A percentile compares a stretch with the other conserved stretches of the same genome.
phyloP scores from a whole-genome alignment of 64 coral and sea anemone species.

The Montipora sp. region DNA sequence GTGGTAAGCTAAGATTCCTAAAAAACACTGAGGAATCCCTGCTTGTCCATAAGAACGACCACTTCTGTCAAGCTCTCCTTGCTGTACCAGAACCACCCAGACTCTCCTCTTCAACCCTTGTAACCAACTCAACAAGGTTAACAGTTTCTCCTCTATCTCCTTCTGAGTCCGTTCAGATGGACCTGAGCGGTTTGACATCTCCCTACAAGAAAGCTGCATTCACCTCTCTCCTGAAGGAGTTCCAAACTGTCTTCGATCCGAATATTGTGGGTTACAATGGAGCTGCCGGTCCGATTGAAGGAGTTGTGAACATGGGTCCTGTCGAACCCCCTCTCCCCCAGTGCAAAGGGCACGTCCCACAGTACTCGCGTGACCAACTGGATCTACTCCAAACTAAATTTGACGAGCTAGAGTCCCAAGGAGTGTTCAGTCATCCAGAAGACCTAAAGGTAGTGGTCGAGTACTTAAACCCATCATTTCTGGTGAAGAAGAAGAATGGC shows the following conservation, averaged over 20 bases:
- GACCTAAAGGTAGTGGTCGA: slow-evolving; percentile 24
- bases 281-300: slow-evolving; percentile 32
- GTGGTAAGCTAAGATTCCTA: slow-evolving; percentile 44
- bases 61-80: slow-evolving; percentile 52
- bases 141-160: neutral
- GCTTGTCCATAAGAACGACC: slow-evolving; percentile 25
- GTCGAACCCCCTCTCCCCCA: slow-evolving; percentile 5
- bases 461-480: slow-evolving; percentile 37
- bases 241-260: slow-evolving; percentile 29
- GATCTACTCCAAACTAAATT: slow-evolving; percentile 28
- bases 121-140: neutral
- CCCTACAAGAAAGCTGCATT: neutral
- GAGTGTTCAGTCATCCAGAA: slow-evolving; percentile 14
- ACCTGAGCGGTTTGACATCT: neutral
- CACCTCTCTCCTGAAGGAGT: slow-evolving; percentile 2
- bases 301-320: slow-evolving; percentile 46
- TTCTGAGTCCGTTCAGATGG: neutral
- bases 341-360: slow-evolving; percentile 15
- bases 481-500: slow-evolving; percentile 30
- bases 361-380: slow-evolving; percentile 44
- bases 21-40: slow-evolving; percentile 26
- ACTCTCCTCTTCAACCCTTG: neutral
- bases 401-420: slow-evolving; percentile 20
- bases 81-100: neutral
- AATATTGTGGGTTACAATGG: slow-evolving; percentile 40